Conservation (phyloP, 23 tunicate genomes). For the Trididemnum nubilum region DNA sequence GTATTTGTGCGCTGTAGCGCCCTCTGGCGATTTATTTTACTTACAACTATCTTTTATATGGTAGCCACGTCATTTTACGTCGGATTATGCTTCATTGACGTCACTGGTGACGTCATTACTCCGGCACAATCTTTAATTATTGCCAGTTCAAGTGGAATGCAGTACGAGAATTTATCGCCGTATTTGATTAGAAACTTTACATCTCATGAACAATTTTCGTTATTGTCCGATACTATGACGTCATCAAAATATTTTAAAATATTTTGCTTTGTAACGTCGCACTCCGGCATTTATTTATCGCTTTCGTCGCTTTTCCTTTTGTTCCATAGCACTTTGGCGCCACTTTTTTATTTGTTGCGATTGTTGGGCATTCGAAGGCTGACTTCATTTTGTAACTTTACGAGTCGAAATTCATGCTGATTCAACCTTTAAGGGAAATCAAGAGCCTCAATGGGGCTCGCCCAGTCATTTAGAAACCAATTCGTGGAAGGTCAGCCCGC, state of each 20-base stretch:
- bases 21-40: slow-evolving; percentile 88
- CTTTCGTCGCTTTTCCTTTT: slow-evolving; percentile 43
- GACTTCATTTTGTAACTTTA: slow-evolving; percentile 20
- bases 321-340: slow-evolving; percentile 52
- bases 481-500: too few relatives aligned
- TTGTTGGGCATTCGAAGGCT: slow-evolving; percentile 66
- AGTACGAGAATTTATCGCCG: not conserved
- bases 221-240: not conserved
- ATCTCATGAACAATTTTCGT: not conserved
- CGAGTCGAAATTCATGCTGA: too few relatives aligned
- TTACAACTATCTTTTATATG: slow-evolving; percentile 52
- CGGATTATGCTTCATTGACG: slow-evolving; percentile 46
- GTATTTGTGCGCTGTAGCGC: slow-evolving; percentile 95
- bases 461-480: too few relatives aligned
- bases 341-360: slow-evolving; percentile 68
- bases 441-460: too few relatives aligned
- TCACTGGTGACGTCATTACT: not conserved
- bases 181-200: not conserved
- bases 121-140: not conserved
- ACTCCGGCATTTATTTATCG: slow-evolving; percentile 1
- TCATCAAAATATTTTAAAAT: not conserved
- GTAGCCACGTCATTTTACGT: slow-evolving; percentile 46
- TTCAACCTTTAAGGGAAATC: too few relatives aligned
- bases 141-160: too few relatives aligned
- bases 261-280: not conserved